Evolutionary conservation across 2,888 invertebrate species (phyloP).

Genomic region (Hoplodrina ambigua): DNA sequence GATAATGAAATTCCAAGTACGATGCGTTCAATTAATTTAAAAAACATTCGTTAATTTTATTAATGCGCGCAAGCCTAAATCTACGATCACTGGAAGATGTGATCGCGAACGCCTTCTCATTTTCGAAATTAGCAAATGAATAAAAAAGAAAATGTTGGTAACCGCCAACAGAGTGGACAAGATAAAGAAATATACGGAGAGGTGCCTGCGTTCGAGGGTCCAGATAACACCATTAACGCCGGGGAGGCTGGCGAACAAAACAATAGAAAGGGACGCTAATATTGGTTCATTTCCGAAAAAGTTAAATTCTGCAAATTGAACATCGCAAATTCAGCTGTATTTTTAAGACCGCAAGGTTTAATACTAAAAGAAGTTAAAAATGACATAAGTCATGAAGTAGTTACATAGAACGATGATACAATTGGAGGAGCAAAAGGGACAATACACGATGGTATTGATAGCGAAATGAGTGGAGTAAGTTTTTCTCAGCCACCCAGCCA

Average conservation of each 20-base stretch:
- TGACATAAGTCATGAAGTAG: slow-evolving; percentile 52
- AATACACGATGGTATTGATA: slow-evolving; percentile 86
- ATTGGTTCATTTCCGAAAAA: slow-evolving; percentile 55
- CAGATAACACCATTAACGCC: slow-evolving; percentile 90
- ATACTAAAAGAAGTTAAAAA: slow-evolving; percentile 21
- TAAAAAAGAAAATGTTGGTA: slow-evolving; percentile 83
- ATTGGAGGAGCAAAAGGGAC: slow-evolving; percentile 80
- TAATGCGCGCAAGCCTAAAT: slow-evolving; percentile 86
- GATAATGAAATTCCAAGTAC: slow-evolving; percentile 84
- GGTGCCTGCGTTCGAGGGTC: slow-evolving; percentile 88
- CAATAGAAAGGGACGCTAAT: slow-evolving; percentile 83
- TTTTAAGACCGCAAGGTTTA: slow-evolving; percentile 31
- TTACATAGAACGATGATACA: slow-evolving; percentile 48
- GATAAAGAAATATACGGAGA: slow-evolving; percentile 90
- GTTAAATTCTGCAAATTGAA: slow-evolving; percentile 38
- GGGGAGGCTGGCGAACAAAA: slow-evolving; percentile 84
- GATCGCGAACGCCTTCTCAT: slow-evolving; percentile 88
- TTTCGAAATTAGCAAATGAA: slow-evolving; percentile 90
- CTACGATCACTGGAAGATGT: slow-evolving; percentile 86
- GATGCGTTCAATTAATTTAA: slow-evolving; percentile 88
- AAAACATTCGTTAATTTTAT: slow-evolving; percentile 90
- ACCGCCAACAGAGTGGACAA: slow-evolving; percentile 88
- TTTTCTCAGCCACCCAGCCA: slow-evolving; percentile 91
- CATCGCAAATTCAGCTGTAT: slow-evolving; percentile 56
- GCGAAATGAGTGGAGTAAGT: slow-evolving; percentile 90